Evolutionary conservation across 2,888 invertebrate genomes (phyloP).

Genomic region (Thera obeliscata): DNA sequence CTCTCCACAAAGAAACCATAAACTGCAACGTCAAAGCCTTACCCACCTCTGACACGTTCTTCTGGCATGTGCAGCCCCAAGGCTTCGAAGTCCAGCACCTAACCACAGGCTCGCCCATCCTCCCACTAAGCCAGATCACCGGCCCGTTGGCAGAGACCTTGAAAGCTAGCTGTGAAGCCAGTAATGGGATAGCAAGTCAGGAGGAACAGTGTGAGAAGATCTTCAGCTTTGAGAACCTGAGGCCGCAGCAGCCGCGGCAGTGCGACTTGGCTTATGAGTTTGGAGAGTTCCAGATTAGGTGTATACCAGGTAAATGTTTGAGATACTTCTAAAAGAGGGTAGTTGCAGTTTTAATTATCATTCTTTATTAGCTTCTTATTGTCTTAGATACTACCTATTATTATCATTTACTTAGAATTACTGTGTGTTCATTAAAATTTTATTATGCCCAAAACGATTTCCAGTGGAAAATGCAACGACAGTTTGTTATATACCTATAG

Average conservation of each 20-base stretch:
- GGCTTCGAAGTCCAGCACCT: slow-evolving; percentile 71
- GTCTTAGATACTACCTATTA: too few relatives aligned
- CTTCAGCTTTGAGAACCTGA: slow-evolving; percentile 68
- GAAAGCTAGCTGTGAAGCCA: slow-evolving; percentile 70
- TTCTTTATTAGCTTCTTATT: too few relatives aligned
- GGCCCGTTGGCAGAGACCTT: slow-evolving; percentile 66
- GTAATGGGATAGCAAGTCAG: slow-evolving; percentile 73
- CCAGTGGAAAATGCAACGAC: too few relatives aligned
- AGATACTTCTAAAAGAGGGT: background rate
- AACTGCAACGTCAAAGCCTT: slow-evolving; percentile 69
- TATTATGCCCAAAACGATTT: too few relatives aligned
- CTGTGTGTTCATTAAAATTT: too few relatives aligned
- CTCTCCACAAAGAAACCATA: slow-evolving; percentile 68
- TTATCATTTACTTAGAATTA: too few relatives aligned
- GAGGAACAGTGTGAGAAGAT: slow-evolving; percentile 66
- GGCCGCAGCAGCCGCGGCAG: slow-evolving; percentile 71
- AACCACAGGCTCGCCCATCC: slow-evolving; percentile 69
- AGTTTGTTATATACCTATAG: too few relatives aligned
- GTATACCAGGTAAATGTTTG: slow-evolving; percentile 68
- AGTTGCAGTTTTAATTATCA: too few relatives aligned
- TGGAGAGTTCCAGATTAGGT: slow-evolving; percentile 76
- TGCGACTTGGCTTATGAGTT: slow-evolving; percentile 76
- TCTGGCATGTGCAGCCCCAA: slow-evolving; percentile 73
- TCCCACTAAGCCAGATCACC: slow-evolving; percentile 71
- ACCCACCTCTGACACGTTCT: slow-evolving; percentile 71